Conservation (phyloP, 2,797 vertebrate genomes). For the Syndactyla subalaris region DNA sequence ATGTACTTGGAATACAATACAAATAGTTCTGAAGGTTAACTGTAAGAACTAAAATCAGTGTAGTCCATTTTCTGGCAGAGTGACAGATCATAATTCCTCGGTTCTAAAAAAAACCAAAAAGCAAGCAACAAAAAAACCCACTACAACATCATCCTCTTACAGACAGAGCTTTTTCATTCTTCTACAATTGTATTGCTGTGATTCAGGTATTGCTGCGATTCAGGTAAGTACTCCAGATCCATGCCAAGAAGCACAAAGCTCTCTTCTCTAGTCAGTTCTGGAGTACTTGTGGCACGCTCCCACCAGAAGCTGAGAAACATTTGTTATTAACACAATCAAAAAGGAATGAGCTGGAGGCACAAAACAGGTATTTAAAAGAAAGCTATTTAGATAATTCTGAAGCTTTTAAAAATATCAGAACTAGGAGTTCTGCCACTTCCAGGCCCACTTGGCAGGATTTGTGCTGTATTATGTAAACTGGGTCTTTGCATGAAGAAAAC, state of each 20-base stretch:
- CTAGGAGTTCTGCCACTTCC: neutral
- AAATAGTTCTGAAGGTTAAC: neutral
- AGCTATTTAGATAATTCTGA: neutral
- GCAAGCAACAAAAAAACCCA: neutral
- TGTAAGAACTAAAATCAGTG: neutral
- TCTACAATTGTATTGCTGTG: neutral
- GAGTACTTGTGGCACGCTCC: neutral
- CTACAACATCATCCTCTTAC: neutral
- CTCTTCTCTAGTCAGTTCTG: neutral
- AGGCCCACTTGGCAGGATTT: neutral
- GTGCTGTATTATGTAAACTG: fast-evolving
- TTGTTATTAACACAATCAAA: neutral
- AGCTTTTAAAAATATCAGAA: neutral
- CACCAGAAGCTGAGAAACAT: neutral
- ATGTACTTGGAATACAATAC: neutral
- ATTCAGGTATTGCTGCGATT: neutral
- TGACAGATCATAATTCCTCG: neutral
- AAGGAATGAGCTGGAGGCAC: neutral
- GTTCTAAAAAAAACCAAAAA: neutral
- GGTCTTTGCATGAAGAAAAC: neutral
- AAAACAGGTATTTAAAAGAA: neutral
- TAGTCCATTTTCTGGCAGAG: neutral
- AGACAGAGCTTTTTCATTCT: neutral
- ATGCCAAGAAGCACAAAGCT: neutral
- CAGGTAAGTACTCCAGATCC: neutral